Conservation (phyloP, 1,140 invertebrate species). For the Papilio glaucus region DNA sequence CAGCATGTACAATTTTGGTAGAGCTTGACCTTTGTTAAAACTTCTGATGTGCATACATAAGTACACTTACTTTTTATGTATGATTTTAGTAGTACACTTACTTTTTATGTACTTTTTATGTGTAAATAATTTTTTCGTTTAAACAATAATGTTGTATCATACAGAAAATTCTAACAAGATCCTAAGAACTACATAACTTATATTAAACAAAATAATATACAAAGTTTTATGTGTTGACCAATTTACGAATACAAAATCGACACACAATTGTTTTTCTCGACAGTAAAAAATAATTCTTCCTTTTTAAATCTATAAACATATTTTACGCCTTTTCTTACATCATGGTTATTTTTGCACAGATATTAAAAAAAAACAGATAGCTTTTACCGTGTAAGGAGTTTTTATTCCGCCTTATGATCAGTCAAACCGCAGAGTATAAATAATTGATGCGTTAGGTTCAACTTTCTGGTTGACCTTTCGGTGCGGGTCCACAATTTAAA, state of each 20-base stretch:
- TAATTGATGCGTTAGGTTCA: conserved; percentile 39
- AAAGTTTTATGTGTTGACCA: no score
- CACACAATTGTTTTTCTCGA: not conserved
- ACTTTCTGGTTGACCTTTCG: conserved; percentile 40
- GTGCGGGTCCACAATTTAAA: conserved; percentile 20
- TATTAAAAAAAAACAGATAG: conserved; percentile 7
- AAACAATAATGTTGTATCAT: no score
- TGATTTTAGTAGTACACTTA: no score
- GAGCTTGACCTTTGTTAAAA: no score
- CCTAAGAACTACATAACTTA: no score
- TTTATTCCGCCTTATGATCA: conserved; percentile 13
- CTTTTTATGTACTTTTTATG: no score
- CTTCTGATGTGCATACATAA: no score
- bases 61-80: no score
- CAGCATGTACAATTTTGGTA: no score
- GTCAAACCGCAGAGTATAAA: conserved; percentile 29
- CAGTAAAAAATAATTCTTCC: not conserved
- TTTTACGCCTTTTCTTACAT: not conserved
- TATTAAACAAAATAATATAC: no score
- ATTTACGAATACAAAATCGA: not conserved
- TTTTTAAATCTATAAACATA: not conserved
- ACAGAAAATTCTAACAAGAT: no score
- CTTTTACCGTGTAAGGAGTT: conserved; percentile 23
- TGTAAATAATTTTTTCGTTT: no score
- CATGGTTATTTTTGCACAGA: conserved; percentile 20